Evolutionary conservation across 2,888 invertebrate genomes (phyloP).

Genomic region (Malachius bipustulatus): DNA sequence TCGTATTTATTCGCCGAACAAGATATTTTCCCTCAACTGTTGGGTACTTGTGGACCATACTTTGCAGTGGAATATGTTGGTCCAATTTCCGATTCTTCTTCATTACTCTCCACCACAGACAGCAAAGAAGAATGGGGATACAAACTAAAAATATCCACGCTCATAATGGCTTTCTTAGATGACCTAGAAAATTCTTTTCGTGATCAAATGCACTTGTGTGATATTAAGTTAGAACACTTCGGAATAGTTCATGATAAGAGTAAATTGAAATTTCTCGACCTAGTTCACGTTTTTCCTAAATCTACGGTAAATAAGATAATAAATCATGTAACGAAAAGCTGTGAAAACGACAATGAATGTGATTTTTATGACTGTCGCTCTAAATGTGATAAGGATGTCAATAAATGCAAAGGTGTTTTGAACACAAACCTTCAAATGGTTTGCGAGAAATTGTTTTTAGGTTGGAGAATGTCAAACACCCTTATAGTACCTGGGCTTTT

Average conservation of each 20-base stretch:
- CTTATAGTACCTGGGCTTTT: conserved; percentile 49
- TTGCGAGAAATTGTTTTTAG: conserved; percentile 53
- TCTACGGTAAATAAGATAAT: conserved; percentile 41
- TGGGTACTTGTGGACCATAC: conserved; percentile 55
- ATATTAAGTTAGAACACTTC: conserved; percentile 56
- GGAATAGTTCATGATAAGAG: conserved; percentile 41
- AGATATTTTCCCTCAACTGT: conserved; percentile 51
- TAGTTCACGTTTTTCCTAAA: conserved; percentile 49
- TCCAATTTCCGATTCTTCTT: conserved; percentile 42
- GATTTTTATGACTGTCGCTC: conserved; percentile 56
- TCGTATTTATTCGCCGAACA: conserved; percentile 46
- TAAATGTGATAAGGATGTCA: conserved; percentile 41
- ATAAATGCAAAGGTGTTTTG: conserved; percentile 44
- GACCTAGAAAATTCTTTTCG: conserved; percentile 46
- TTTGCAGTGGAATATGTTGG: conserved; percentile 54
- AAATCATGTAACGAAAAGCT: conserved; percentile 33
- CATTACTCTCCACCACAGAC: conserved; percentile 41
- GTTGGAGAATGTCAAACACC: conserved; percentile 49
- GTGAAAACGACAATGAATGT: conserved; percentile 50
- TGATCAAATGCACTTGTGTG: conserved; percentile 54
- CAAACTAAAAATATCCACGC: conserved; percentile 43
- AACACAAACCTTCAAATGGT: conserved; percentile 58
- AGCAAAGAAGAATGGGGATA: conserved; percentile 45
- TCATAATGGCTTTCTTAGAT: conserved; percentile 49
- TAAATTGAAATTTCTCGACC: conserved; percentile 49